Conservation (phyloP, 2,113 vertebrate species). For the Struthio camelus region DNA sequence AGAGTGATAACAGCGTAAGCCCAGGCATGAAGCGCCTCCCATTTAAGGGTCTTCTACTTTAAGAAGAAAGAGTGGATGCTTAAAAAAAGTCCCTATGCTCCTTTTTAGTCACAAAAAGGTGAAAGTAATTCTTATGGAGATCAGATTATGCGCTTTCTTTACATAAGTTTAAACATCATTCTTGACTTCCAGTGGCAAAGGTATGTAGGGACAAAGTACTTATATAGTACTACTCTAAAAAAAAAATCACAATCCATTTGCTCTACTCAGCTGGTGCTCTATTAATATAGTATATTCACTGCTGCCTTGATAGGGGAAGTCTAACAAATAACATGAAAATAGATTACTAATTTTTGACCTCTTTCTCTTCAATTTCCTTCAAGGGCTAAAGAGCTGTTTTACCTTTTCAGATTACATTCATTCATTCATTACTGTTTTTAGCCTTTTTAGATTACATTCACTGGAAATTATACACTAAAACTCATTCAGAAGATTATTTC, state of each 20-base stretch:
- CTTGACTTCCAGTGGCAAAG: conserved; percentile 5
- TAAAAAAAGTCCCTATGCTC: background rate
- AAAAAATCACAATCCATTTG: background rate
- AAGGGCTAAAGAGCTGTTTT: background rate
- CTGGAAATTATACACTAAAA: conserved; percentile 29
- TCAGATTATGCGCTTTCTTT: background rate
- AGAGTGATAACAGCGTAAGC: background rate
- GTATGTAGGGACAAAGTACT: background rate
- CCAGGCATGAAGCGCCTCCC: background rate
- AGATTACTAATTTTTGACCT: conserved; percentile 40
- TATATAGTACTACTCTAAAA: background rate
- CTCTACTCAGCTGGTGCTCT: background rate
- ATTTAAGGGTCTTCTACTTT: background rate
- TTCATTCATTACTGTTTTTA: too few relatives aligned
- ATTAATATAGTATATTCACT: background rate
- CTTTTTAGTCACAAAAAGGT: background rate
- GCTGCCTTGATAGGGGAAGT: background rate
- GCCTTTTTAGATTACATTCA: background rate
- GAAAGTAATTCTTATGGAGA: background rate
- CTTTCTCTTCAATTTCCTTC: conserved; percentile 22
- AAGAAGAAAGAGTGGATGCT: background rate
- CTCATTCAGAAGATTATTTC: background rate
- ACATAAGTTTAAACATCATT: background rate
- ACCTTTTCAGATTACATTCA: conserved; percentile 4
- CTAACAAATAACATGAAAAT: conserved; percentile 23